These are phyloP conservation scores for Panulirus ornatus DNA, from an alignment of 1,140 invertebrate genomes.

Conservation along the genomic window DNA sequence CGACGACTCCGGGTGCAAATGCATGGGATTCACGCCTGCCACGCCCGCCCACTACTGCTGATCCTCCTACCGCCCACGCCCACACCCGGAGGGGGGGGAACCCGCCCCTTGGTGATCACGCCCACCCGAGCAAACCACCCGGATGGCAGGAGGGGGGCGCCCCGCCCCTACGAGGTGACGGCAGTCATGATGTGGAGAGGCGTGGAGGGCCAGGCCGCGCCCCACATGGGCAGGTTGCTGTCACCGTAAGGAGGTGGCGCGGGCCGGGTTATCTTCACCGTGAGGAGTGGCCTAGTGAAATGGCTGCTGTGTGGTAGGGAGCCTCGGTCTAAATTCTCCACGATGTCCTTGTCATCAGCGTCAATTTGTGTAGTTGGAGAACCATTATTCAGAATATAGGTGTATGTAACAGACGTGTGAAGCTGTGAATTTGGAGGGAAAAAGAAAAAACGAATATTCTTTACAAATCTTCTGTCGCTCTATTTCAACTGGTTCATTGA, in stretches of 20 bases:
- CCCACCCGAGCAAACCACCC: not conserved
- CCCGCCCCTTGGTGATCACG: too few relatives aligned
- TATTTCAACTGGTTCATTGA: too few relatives aligned
- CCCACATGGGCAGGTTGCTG: not conserved
- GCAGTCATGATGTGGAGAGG: not conserved
- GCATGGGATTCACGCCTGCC: conserved; percentile 77
- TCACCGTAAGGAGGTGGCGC: not conserved
- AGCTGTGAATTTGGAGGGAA: too few relatives aligned
- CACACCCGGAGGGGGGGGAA: too few relatives aligned
- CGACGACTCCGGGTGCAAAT: conserved; percentile 90
- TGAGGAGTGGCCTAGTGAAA: not conserved
- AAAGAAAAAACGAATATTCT: too few relatives aligned
- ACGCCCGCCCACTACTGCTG: not conserved
- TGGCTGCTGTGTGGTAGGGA: not conserved
- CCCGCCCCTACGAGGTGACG: not conserved
- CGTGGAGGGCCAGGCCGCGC: not conserved
- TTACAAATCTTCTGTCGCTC: too few relatives aligned
- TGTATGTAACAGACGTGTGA: too few relatives aligned
- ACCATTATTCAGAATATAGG: too few relatives aligned
- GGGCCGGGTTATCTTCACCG: not conserved
- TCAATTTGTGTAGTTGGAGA: not conserved
- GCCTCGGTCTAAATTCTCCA: not conserved
- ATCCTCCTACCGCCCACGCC: not conserved
- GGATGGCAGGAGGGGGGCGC: not conserved
- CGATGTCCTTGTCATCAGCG: not conserved